Conservation (phyloP, 64 coral and sea anemone species). For the Stylophora pistillata region DNA sequence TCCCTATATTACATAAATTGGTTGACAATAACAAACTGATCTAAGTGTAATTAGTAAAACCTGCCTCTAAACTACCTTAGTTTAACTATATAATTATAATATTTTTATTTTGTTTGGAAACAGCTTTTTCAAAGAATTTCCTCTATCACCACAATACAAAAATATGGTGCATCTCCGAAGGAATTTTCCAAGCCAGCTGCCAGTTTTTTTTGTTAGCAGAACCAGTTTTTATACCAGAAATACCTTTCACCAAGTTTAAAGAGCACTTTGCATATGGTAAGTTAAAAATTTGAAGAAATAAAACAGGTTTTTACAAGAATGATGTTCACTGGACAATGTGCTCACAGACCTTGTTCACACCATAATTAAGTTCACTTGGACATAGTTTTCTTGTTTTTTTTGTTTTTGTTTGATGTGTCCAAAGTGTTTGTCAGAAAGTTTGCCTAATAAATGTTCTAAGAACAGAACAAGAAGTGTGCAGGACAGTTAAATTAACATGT, state of each 20-base stretch:
- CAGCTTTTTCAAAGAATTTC: neutral
- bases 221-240: too few species aligned
- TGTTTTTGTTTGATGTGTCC: neutral
- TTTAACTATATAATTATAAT: slow-evolving; percentile 6
- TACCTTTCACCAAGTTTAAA: too few species aligned
- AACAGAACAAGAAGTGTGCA: neutral
- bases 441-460: neutral
- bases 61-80: neutral
- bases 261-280: too few species aligned
- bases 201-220: neutral
- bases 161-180: slow-evolving; percentile 21
- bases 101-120: neutral
- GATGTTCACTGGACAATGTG: too few species aligned
- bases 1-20: slow-evolving; percentile 38
- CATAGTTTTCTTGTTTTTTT: neutral
- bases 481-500: neutral
- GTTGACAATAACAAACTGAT: slow-evolving; percentile 34
- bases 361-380: neutral
- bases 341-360: too few species aligned
- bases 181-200: neutral
- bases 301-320: too few species aligned
- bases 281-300: too few species aligned
- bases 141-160: slow-evolving; percentile 33
- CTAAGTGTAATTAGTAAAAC: slow-evolving; percentile 11
- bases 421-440: neutral